These are phyloP conservation scores for Metellina segmentata DNA, from an alignment of 2,888 invertebrate species.

Conservation along the genomic window DNA sequence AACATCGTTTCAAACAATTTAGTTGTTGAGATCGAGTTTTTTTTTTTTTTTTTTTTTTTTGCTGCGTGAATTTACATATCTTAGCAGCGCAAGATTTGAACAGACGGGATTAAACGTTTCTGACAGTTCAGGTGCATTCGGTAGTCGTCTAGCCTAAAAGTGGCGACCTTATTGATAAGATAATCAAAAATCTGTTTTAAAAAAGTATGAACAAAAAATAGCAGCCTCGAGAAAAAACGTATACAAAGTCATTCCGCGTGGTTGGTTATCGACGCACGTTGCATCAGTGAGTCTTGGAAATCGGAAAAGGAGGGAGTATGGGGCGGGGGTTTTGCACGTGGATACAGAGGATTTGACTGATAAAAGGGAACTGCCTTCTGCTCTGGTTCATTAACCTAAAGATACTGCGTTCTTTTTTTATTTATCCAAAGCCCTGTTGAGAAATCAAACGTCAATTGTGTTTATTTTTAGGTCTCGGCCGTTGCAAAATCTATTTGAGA, in stretches of 20 bases:
- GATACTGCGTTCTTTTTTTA: conserved; percentile 62
- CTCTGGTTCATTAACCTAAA: conserved; percentile 75
- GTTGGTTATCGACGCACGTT: conserved; percentile 42
- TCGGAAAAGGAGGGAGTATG: conserved; percentile 41
- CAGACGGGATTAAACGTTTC: not conserved
- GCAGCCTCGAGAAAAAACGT: conserved; percentile 14
- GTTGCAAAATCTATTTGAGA: not conserved
- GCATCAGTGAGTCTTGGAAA: conserved; percentile 68
- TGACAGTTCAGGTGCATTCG: conserved; percentile 39
- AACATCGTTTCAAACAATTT: too few species aligned
- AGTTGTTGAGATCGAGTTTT: too few species aligned
- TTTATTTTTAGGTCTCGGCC: conserved; percentile 58
- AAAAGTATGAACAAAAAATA: conserved; percentile 20
- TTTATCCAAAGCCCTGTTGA: conserved; percentile 51
- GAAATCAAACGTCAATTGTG: conserved; percentile 53
- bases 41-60: too few species aligned
- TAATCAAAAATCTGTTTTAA: conserved; percentile 29
- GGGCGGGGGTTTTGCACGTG: conserved; percentile 52
- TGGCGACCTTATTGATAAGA: conserved; percentile 67
- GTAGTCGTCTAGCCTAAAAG: conserved; percentile 40
- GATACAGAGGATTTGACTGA: conserved; percentile 64
- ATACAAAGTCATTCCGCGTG: conserved; percentile 40
- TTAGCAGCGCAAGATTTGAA: too few species aligned
- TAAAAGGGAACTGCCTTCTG: conserved; percentile 63
- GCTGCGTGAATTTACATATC: too few species aligned